These are phyloP conservation scores for Macrotrachela quadricornifera DNA, from an alignment of 1,140 invertebrate species.

Conservation along the genomic window DNA sequence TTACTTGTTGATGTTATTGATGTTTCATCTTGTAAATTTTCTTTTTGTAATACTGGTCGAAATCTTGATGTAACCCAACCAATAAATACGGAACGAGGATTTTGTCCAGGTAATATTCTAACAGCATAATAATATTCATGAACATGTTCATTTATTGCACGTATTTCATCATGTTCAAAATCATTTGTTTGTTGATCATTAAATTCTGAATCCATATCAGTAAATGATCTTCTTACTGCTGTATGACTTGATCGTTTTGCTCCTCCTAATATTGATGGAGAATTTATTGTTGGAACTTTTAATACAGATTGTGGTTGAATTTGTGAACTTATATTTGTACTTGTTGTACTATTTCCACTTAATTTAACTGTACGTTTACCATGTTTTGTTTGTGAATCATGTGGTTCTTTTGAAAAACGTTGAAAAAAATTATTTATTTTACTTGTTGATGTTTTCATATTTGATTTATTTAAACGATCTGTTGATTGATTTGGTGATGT, in stretches of 20 bases:
- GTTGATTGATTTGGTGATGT: too few relatives aligned
- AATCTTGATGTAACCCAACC: slow-evolving; percentile 99
- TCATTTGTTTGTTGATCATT: not conserved
- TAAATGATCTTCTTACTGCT: not conserved
- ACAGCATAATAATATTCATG: slow-evolving; percentile 80
- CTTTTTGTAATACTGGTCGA: slow-evolving; percentile 18
- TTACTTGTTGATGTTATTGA: slow-evolving; percentile 9
- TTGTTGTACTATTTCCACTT: too few relatives aligned
- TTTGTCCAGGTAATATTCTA: slow-evolving; percentile 76
- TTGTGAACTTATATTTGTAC: too few relatives aligned
- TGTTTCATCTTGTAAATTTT: slow-evolving; percentile 12
- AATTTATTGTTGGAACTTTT: too few relatives aligned
- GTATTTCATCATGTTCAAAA: slow-evolving; percentile 14
- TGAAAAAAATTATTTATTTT: too few relatives aligned
- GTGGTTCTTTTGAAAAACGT: too few relatives aligned
- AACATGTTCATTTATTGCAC: slow-evolving; percentile 12
- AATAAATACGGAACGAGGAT: slow-evolving; percentile 82
- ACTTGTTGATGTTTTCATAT: too few relatives aligned
- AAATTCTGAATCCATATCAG: not conserved
- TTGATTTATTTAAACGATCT: too few relatives aligned
- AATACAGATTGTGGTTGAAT: too few relatives aligned
- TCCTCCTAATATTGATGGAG: not conserved
- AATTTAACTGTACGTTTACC: too few relatives aligned
- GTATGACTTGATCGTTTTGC: not conserved
- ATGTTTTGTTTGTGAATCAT: too few relatives aligned